Base-by-base conservation (phyloP, 2,797 vertebrate species). In the Pseudochaenichthys georgianus region DNA sequence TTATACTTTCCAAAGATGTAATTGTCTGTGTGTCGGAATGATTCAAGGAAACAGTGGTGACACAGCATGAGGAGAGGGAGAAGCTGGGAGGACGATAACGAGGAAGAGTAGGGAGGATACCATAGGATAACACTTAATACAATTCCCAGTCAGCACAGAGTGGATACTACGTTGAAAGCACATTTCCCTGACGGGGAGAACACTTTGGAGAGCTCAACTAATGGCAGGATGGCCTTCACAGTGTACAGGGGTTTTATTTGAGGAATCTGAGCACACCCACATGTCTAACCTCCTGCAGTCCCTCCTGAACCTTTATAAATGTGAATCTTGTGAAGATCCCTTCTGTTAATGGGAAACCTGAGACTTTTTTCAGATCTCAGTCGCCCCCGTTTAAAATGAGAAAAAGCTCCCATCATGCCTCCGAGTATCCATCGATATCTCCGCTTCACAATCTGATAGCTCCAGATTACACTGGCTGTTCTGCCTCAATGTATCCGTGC, bases 401-500 rank as follows among this genome's bases (percentile, higher is more conserved):
- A 45, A 80, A 70, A 54, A 16, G 34, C 51, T 71, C 43, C 62
- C 19, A 17, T 76, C 57, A 10, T n/a, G 58, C 42, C 17, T 54
- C 51, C 2, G 71, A 72, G 80, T 21, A 5, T 60, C 28, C 48
- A 11, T 31, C 11, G 5, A 2, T 31, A 28, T 34, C 75, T 6
- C 38, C 64, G 1, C n/a, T 70, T 21, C 43, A 63, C 21, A 17
- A 62, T 55, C 50, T 11, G 28, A 82, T 65, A 60, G 70, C 74
- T 74, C 10, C 47, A 58, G 52, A 74, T 78, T 53, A 23, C 1
- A 9, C 2, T 1, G 34, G 53, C 77, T 75, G 73, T 77, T 16
- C 74, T 47, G 57, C 62, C 74, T 82, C 70, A 61, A 75, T 52
- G 70, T 72, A 43, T 58, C 72, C 72, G 70, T 60, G 66, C 77